Percentiles rank a stretch among this genome's conserved stretches.
Conservation (phyloP, 2,797 vertebrate genomes). For the Callimico goeldii region DNA sequence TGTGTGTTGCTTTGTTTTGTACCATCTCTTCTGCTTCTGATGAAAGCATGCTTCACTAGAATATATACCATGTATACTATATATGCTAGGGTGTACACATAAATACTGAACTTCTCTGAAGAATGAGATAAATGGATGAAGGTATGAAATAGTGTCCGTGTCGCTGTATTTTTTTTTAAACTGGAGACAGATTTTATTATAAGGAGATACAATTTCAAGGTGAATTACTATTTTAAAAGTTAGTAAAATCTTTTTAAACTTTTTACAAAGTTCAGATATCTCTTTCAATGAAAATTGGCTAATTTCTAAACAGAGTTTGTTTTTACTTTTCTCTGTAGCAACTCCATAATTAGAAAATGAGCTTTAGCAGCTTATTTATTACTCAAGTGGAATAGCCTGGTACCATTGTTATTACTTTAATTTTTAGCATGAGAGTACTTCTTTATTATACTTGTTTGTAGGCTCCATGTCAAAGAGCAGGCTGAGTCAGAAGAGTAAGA, state of each 20-base stretch:
- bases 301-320: neutral
- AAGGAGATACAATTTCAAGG: neutral
- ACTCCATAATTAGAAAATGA: neutral
- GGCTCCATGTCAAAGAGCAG: neutral
- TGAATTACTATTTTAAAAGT: neutral
- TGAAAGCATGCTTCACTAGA: neutral
- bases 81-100: neutral
- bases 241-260: constrained; percentile 5
- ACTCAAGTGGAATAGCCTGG: neutral
- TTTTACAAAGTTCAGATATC: neutral
- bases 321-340: neutral
- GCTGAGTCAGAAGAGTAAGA: neutral
- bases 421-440: neutral
- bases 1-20: neutral
- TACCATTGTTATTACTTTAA: neutral
- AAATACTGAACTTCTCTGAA: neutral
- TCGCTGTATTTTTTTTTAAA: neutral
- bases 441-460: neutral
- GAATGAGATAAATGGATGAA: neutral
- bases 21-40: neutral
- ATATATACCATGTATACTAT: neutral
- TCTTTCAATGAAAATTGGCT: constrained; percentile 31
- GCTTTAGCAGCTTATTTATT: neutral
- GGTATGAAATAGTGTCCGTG: neutral
- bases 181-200: neutral